A percentile compares a stretch with the other conserved stretches of the same genome.
Evolutionary conservation across 2,113 vertebrate species (phyloP).

Genomic region (Cinclus mexicanus): DNA sequence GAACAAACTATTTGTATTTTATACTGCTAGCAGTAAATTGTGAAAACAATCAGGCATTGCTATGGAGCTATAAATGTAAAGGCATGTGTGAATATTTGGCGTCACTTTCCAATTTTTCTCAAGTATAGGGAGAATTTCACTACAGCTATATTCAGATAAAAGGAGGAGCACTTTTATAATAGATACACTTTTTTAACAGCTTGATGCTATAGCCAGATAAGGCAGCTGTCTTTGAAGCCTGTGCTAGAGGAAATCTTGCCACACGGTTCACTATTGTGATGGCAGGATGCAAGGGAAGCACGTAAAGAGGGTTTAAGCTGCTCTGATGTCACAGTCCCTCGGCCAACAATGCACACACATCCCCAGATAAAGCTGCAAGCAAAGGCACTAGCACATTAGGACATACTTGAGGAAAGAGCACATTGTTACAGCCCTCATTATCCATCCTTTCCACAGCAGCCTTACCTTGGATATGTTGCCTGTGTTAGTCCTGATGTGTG

Average conservation of each 20-base stretch:
- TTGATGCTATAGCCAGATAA: constrained; percentile 7
- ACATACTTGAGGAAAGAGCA: not conserved
- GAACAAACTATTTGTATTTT: not conserved
- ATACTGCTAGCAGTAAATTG: not conserved
- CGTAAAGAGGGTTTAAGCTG: rapidly evolving
- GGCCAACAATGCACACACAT: not conserved
- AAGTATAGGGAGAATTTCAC: not conserved
- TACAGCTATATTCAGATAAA: not conserved
- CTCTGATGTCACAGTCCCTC: not conserved
- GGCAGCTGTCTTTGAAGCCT: not conserved
- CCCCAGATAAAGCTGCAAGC: not conserved
- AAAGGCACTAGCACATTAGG: not conserved
- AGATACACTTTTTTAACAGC: not conserved
- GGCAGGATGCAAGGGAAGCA: constrained; percentile 24
- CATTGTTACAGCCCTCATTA: not conserved
- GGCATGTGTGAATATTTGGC: not conserved
- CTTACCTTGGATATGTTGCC: not conserved
- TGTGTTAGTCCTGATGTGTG: not conserved
- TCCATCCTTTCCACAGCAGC: not conserved
- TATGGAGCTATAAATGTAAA: not conserved
- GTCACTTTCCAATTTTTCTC: not conserved
- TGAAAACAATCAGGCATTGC: not conserved
- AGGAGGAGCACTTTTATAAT: not conserved
- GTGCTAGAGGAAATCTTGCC: not conserved
- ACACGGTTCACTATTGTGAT: not conserved